phyloP scores from a whole-genome alignment of 2,797 vertebrate genomes.

The Gambusia yucatana region DNA sequence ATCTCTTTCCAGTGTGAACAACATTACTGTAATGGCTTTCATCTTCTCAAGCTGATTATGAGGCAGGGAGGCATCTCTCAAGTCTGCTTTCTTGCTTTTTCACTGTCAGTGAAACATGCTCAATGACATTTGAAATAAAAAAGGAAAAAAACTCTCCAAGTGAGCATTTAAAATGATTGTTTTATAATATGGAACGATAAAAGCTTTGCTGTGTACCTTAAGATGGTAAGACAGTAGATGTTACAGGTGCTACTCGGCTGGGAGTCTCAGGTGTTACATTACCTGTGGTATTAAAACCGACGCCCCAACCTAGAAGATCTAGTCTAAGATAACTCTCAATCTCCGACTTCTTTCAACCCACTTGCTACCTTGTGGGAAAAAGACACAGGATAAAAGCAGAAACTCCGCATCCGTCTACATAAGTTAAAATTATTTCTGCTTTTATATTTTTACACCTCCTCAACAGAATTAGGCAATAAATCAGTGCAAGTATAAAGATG shows the following conservation, averaged over 20 bases:
- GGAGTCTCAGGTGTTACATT: constrained; percentile 63
- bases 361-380: constrained; percentile 48
- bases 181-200: constrained; percentile 40
- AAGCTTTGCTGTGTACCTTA: constrained; percentile 53
- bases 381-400: constrained; percentile 33
- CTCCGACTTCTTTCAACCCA: constrained; percentile 51
- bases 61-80: constrained; percentile 57
- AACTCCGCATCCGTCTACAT: constrained; percentile 7
- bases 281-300: constrained; percentile 68
- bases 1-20: constrained; percentile 74
- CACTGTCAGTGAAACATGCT: constrained; percentile 49
- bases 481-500: neutral
- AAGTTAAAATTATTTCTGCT: constrained; percentile 29
- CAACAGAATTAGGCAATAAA: constrained; percentile 15
- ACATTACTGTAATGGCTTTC: constrained; percentile 81
- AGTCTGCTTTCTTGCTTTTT: constrained; percentile 37
- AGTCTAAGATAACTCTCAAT: constrained; percentile 69
- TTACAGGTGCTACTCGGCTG: constrained; percentile 54
- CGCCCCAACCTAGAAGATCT: constrained; percentile 42
- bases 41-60: constrained; percentile 73
- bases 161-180: constrained; percentile 40
- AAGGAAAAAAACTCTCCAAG: constrained; percentile 5
- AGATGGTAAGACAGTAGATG: constrained; percentile 53
- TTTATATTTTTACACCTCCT: neutral
- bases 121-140: constrained; percentile 46